phyloP scores from a whole-genome alignment of 1,140 invertebrate genomes.

The Caenorhabditis tropicalis region DNA sequence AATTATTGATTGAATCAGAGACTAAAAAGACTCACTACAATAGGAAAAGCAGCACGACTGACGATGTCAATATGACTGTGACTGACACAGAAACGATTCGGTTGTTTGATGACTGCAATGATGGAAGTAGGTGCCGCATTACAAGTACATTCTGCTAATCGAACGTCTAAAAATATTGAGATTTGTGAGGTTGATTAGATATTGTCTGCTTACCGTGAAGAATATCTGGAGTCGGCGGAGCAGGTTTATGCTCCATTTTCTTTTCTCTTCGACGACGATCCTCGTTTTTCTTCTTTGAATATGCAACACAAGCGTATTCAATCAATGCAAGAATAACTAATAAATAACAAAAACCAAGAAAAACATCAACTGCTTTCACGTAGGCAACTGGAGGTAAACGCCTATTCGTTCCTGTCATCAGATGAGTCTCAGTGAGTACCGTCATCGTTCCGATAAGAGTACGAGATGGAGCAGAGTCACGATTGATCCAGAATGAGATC shows the following conservation, averaged over 20 bases:
- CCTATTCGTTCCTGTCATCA: slow-evolving; percentile 57
- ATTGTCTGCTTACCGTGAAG: slow-evolving; percentile 46
- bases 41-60: slow-evolving; percentile 54
- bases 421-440: slow-evolving; percentile 64
- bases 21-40: slow-evolving; percentile 26
- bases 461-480: slow-evolving; percentile 62
- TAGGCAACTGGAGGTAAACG: slow-evolving; percentile 63
- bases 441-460: slow-evolving; percentile 64
- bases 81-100: slow-evolving; percentile 50
- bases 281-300: slow-evolving; percentile 61
- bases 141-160: slow-evolving; percentile 58
- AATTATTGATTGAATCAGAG: neutral
- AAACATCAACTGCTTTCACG: slow-evolving; percentile 65
- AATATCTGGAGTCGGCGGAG: slow-evolving; percentile 56
- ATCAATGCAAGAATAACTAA: slow-evolving; percentile 64
- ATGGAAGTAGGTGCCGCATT: slow-evolving; percentile 36
- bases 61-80: slow-evolving; percentile 59
- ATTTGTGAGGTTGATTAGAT: neutral
- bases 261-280: slow-evolving; percentile 50
- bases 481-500: slow-evolving; percentile 76
- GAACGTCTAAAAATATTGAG: slow-evolving; percentile 51
- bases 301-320: slow-evolving; percentile 64
- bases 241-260: slow-evolving; percentile 56
- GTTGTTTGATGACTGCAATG: slow-evolving; percentile 53
- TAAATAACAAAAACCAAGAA: slow-evolving; percentile 64